Conservation (phyloP, 2,888 invertebrate genomes). For the Macropis europaea region DNA sequence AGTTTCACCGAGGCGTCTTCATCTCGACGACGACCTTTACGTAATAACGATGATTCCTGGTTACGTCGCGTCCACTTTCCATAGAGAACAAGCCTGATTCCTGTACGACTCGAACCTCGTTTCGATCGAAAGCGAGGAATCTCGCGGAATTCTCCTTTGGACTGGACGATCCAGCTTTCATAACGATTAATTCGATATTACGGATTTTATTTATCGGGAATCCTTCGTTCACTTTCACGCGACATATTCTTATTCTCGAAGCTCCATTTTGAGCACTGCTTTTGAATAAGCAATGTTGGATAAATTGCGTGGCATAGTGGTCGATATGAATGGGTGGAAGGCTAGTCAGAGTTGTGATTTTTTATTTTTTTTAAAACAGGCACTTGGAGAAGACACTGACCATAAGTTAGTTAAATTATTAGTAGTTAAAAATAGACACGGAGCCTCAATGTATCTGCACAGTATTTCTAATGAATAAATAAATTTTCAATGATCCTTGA, state of each 20-base stretch:
- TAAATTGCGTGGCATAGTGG: no score
- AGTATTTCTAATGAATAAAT: no score
- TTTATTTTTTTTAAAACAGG: no score
- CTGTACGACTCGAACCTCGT: background rate
- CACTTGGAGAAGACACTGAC: no score
- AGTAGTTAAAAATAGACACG: no score
- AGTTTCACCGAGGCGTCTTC: conserved; percentile 58
- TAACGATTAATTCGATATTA: conserved; percentile 14
- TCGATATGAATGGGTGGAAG: no score
- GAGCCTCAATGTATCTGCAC: no score
- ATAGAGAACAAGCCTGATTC: conserved; percentile 17
- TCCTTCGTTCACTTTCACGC: background rate
- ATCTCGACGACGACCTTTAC: conserved; percentile 72
- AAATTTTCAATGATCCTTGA: no score
- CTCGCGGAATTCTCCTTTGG: background rate
- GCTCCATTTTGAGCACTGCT: background rate
- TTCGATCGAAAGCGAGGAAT: conserved; percentile 27
- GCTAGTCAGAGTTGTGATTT: no score
- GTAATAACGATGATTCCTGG: conserved; percentile 63
- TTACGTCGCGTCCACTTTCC: conserved; percentile 64
- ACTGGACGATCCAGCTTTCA: conserved; percentile 16
- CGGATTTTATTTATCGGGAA: background rate
- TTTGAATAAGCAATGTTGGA: no score
- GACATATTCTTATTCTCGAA: background rate
- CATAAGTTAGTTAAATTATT: no score